A percentile compares a stretch with the other conserved stretches of the same genome.
Evolutionary conservation across 1,140 invertebrate species (phyloP).

Genomic region (Drosophila pandora): DNA sequence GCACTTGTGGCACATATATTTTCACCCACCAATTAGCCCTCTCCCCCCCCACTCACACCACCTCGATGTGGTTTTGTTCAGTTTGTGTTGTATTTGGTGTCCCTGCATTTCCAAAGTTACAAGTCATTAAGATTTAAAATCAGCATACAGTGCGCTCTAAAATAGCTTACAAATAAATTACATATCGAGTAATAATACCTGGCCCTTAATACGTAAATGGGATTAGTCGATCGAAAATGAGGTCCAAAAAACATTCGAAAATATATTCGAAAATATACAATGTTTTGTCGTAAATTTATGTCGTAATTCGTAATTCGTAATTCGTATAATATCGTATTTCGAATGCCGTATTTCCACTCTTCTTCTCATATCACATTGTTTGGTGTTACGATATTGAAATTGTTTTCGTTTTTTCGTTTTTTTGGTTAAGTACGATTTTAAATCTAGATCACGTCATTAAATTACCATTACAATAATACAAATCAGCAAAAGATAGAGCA

Average conservation of each 20-base stretch:
- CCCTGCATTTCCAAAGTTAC: slow-evolving; percentile 17
- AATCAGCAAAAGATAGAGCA: too few relatives aligned
- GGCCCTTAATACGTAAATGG: slow-evolving; percentile 1
- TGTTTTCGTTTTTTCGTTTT: too few relatives aligned
- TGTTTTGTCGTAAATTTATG: too few relatives aligned
- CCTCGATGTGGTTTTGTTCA: not conserved
- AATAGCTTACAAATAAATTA: not conserved
- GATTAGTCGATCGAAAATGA: not conserved
- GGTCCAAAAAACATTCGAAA: not conserved
- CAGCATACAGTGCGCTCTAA: slow-evolving; percentile 16
- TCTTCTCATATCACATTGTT: not conserved
- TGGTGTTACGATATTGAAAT: not conserved
- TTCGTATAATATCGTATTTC: not conserved
- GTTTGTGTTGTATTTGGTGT: slow-evolving; percentile 13
- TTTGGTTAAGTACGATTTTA: not conserved
- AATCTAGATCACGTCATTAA: not conserved
- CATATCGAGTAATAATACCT: not conserved
- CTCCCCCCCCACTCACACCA: not conserved
- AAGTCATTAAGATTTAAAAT: not conserved
- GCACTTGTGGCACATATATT: slow-evolving; percentile 67
- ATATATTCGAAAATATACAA: not conserved
- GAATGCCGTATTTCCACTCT: too few relatives aligned
- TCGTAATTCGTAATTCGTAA: not conserved
- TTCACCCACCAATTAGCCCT: slow-evolving; percentile 62
- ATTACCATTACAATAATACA: not conserved